A percentile compares a stretch with the other conserved stretches of the same genome.
phyloP scores from a whole-genome alignment of 2,113 vertebrate species.

The Alouatta palliata region DNA sequence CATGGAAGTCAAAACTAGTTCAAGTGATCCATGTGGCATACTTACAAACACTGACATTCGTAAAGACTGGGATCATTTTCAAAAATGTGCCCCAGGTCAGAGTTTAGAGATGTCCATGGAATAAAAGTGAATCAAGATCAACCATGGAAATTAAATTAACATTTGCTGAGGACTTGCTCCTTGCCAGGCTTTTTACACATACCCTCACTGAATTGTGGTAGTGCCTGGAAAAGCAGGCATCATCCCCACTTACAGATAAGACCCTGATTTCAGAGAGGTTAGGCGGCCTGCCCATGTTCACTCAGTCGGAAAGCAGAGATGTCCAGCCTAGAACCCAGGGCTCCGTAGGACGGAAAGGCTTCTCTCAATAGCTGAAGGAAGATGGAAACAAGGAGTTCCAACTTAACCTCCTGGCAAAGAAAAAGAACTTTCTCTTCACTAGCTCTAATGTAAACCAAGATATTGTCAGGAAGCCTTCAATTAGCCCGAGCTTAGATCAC shows the following conservation, averaged over 20 bases:
- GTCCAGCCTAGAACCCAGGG: neutral
- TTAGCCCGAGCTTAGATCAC: neutral
- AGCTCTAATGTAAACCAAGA: neutral
- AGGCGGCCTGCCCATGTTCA: neutral
- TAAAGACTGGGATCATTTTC: neutral
- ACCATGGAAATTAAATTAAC: neutral
- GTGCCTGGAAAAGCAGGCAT: neutral
- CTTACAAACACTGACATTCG: neutral
- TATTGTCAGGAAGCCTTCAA: neutral
- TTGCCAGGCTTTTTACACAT: neutral
- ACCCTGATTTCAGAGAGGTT: neutral
- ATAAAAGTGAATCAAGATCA: neutral
- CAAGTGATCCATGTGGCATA: neutral
- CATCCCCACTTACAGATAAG: neutral
- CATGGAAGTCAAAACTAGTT: neutral
- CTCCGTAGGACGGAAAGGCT: neutral
- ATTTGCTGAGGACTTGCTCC: neutral
- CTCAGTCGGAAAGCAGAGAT: neutral
- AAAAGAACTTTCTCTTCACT: neutral
- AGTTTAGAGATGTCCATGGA: neutral
- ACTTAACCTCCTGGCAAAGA: neutral
- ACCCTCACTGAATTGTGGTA: neutral
- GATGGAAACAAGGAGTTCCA: no score
- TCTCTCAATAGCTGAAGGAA: neutral
- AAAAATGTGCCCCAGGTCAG: neutral